These are phyloP conservation scores for Coreoperca whiteheadi DNA, from an alignment of 2,113 vertebrate species.

Conservation along the genomic window DNA sequence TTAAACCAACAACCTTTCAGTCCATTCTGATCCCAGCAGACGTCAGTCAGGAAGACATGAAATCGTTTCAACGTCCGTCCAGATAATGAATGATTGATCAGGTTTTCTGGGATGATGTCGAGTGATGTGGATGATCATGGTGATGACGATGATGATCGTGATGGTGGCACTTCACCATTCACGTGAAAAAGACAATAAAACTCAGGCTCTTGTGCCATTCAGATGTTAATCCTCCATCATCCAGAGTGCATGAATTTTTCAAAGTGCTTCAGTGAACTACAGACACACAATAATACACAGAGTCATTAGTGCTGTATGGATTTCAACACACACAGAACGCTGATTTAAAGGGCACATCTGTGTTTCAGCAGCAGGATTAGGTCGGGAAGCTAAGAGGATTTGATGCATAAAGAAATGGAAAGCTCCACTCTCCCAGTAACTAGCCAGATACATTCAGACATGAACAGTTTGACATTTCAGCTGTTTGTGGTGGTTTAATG, in stretches of 20 bases:
- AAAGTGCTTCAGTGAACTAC: too few relatives aligned
- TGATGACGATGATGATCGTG: too few relatives aligned
- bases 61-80: too few relatives aligned
- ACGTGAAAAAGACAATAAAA: slow-evolving; percentile 38
- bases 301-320: slow-evolving; percentile 18
- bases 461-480: background rate
- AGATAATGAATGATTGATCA: too few relatives aligned
- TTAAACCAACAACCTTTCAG: too few relatives aligned
- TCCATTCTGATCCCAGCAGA: too few relatives aligned
- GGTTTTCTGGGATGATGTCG: too few relatives aligned
- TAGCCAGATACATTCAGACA: slow-evolving; percentile 46
- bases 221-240: slow-evolving; percentile 69
- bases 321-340: slow-evolving; percentile 9
- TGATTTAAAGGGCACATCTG: background rate
- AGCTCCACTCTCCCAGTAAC: slow-evolving; percentile 65
- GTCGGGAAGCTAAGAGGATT: slow-evolving; percentile 82
- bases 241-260: too few relatives aligned
- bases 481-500: background rate
- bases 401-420: slow-evolving; percentile 74
- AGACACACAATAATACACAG: background rate
- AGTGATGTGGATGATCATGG: background rate
- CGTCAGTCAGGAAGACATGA: too few relatives aligned
- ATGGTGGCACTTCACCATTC: background rate
- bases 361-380: slow-evolving; percentile 68
- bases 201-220: slow-evolving; percentile 14